Conservation (phyloP, 2,797 vertebrate genomes). For the Sitta carolinensis region DNA sequence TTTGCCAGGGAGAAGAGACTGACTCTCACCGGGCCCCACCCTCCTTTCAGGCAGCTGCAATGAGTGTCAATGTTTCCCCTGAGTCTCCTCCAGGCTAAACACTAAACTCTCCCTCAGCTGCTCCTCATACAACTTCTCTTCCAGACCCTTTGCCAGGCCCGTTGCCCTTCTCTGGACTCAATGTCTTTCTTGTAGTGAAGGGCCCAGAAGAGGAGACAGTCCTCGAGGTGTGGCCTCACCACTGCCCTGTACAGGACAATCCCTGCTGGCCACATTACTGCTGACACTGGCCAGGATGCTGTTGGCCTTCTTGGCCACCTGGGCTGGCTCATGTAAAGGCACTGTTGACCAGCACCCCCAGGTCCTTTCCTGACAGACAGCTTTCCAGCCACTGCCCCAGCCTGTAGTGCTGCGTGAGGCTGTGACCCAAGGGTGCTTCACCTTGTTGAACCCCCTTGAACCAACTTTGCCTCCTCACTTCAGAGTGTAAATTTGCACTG, state of each 20-base stretch:
- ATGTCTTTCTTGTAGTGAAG: not conserved
- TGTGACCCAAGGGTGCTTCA: not conserved
- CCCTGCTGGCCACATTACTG: not conserved
- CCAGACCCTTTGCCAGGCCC: fast-evolving
- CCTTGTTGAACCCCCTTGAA: not conserved
- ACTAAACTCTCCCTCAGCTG: not conserved
- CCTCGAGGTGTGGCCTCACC: not conserved
- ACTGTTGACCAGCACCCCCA: not conserved
- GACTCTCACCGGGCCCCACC: not conserved
- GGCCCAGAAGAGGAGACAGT: not conserved
- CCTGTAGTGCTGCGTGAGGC: fast-evolving
- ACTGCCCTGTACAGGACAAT: not conserved
- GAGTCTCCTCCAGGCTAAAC: not conserved
- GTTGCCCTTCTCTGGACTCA: not conserved
- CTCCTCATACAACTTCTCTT: not conserved
- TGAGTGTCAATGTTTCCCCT: fast-evolving
- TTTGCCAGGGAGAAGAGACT: not conserved
- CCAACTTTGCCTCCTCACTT: not conserved
- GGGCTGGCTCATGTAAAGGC: not conserved
- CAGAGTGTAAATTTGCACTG: not conserved
- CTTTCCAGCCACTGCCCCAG: not conserved
- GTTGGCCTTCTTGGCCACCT: not conserved
- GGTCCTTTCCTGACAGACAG: not conserved
- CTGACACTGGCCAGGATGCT: not conserved
- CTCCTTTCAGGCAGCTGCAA: not conserved